Percentiles rank a stretch among this genome's conserved stretches.
phyloP scores from a whole-genome alignment of 2,113 vertebrate genomes.

The Tinamus guttatus region DNA sequence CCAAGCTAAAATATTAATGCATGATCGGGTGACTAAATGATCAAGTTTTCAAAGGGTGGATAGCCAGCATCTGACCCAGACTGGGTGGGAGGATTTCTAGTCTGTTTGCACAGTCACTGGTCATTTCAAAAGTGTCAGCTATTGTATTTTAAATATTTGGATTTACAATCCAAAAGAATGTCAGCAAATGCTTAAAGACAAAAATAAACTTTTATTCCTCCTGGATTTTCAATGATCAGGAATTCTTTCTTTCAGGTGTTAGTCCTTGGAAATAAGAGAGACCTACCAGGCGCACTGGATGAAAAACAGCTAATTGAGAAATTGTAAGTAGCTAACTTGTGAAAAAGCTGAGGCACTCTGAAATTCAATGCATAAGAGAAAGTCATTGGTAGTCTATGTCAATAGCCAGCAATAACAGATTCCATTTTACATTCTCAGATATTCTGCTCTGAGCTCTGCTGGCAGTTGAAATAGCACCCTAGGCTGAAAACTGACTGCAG shows the following conservation, averaged over 20 bases:
- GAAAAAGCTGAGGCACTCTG: not conserved
- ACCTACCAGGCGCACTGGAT: conserved; percentile 86
- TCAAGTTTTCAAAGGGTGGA: not conserved
- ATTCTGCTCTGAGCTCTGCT: not conserved
- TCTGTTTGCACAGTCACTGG: not conserved
- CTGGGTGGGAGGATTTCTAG: not conserved
- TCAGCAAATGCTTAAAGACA: not conserved
- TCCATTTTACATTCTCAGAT: conserved; percentile 10
- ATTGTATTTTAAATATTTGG: not conserved
- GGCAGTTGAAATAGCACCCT: not conserved
- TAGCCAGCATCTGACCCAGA: not conserved
- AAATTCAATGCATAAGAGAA: not conserved
- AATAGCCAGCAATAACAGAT: not conserved
- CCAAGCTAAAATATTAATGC: not conserved
- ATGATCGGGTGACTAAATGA: not conserved
- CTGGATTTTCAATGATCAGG: not conserved
- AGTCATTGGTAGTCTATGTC: not conserved
- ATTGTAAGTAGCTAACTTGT: conserved; percentile 80
- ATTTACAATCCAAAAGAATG: not conserved
- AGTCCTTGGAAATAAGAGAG: conserved; percentile 91
- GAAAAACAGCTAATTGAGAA: conserved; percentile 93
- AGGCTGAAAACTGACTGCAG: conserved; percentile 3
- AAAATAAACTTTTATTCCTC: not conserved
- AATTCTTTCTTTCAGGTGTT: conserved; percentile 79
- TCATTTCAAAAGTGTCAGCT: not conserved